Evolutionary conservation across 2,797 vertebrate genomes (phyloP), one percentile per base, ranked within the genome.

Genomic region (Lepilemur ruficaudatus): DNA sequence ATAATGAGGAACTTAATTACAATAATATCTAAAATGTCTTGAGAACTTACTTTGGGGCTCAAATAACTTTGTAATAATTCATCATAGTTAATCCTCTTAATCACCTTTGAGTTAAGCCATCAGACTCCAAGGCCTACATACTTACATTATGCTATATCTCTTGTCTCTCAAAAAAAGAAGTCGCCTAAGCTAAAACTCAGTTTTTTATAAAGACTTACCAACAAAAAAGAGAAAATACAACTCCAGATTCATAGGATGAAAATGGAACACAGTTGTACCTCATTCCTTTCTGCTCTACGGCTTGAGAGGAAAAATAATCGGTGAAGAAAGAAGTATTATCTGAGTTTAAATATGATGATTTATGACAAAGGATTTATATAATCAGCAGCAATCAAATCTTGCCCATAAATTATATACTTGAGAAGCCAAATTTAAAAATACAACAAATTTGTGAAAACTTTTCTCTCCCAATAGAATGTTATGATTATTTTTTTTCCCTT

Each of bases 11-110:
- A 61, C 11, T 92, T 90, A 61, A 32, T 69, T 75, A 80, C 38
- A 88, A 35, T 61, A 88, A 79, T 48, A 94, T 41, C 52, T 82
- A 78, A 93, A 87, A 85, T 57, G 35, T 91, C 57, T 43, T 80
- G 50, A 93, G 30, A 73, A 50, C 28, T 65, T 79, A 92, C 46
- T 80, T 95, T 84, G 15, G 17, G 25, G 10, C 7, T 57, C 28
- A 85, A 38, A 63, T 85, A 20, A 61, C 38, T 94, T 38, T 75
- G 23, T 72, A 65, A 30, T 93, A 35, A 72, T 25, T 93, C 69
- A 30, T 83, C 5, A 61, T 72, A 57, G 14, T 73, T 79, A 79
- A 38, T 79, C n/a, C 13, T 55, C 50, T 79, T 79, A 55, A 79
- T 79, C 76, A 55, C 50, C 5, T 79, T 50, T 79, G 50, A 55